A percentile compares a stretch with the other conserved stretches of the same genome.
phyloP scores from a whole-genome alignment of 2,113 vertebrate genomes.

The Calidris pygmaea region DNA sequence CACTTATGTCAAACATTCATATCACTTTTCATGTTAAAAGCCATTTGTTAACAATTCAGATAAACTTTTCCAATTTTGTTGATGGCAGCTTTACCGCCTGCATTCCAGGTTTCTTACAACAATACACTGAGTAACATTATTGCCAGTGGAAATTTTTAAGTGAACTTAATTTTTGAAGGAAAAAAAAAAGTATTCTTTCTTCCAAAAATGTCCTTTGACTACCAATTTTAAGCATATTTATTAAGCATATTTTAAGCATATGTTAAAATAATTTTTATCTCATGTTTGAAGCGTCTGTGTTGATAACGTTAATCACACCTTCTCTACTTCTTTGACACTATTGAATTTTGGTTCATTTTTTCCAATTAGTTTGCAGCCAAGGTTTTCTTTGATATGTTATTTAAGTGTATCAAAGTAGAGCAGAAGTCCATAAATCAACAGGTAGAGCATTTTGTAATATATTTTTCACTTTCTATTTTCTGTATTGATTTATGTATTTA shows the following conservation, averaged over 20 bases:
- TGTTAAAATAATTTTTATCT: not conserved
- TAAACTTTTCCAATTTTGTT: not conserved
- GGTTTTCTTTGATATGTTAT: not conserved
- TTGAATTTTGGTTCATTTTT: not conserved
- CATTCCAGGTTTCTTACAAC: not conserved
- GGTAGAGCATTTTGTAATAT: not conserved
- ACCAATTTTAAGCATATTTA: not conserved
- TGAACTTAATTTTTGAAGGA: not conserved
- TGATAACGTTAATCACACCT: not conserved
- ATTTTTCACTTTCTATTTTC: not conserved
- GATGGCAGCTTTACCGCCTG: not conserved
- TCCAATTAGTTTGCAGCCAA: not conserved
- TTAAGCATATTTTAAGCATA: not conserved
- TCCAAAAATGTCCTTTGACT: not conserved
- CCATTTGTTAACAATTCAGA: not conserved
- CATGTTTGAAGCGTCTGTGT: not conserved
- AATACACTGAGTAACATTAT: accelerated
- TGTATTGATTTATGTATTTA: not conserved
- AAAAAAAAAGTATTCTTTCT: not conserved
- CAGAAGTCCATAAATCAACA: not conserved
- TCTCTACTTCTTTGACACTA: not conserved
- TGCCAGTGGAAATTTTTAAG: not conserved
- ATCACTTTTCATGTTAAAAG: not conserved
- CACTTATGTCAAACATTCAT: not conserved
- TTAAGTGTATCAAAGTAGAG: not conserved